Percentiles rank a stretch among this genome's conserved stretches.
phyloP scores from a whole-genome alignment of 64 coral and sea anemone genomes.

The Acropora yongei region DNA sequence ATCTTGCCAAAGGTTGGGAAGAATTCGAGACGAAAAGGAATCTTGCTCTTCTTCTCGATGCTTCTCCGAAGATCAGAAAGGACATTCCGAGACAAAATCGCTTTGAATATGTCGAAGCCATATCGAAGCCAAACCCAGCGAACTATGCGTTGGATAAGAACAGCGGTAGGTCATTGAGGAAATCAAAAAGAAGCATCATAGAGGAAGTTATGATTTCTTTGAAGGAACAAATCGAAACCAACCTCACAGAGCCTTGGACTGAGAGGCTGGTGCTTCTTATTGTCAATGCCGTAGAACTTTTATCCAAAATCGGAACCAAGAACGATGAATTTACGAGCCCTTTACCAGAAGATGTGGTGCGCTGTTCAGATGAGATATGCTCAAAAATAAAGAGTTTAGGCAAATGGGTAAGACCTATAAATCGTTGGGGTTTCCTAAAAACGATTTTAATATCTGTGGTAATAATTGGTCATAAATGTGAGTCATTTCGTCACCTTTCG shows the following conservation, averaged over 20 bases:
- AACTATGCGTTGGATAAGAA: background rate
- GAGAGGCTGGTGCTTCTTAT: conserved; percentile 1
- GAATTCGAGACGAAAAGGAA: conserved; percentile 1
- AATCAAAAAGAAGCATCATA: background rate
- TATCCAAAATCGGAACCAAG: background rate
- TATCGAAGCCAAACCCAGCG: too few relatives aligned
- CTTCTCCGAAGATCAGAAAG: too few relatives aligned
- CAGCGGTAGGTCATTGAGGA: background rate
- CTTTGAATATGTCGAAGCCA: too few relatives aligned
- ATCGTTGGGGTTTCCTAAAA: too few relatives aligned
- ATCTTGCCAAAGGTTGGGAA: background rate
- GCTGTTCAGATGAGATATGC: background rate
- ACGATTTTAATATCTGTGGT: background rate
- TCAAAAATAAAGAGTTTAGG: background rate
- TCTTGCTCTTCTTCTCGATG: background rate
- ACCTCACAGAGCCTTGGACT: background rate
- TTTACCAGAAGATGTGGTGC: background rate
- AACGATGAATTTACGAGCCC: background rate
- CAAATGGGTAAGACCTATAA: conserved; percentile 13
- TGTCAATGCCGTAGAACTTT: background rate
- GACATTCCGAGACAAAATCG: too few relatives aligned
- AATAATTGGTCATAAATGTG: too few relatives aligned
- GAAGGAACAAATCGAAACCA: background rate
- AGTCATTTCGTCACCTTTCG: too few relatives aligned
- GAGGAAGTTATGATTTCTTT: background rate